Evolutionary conservation across 2,797 vertebrate genomes (phyloP).

Genomic region (Scleropages formosus): DNA sequence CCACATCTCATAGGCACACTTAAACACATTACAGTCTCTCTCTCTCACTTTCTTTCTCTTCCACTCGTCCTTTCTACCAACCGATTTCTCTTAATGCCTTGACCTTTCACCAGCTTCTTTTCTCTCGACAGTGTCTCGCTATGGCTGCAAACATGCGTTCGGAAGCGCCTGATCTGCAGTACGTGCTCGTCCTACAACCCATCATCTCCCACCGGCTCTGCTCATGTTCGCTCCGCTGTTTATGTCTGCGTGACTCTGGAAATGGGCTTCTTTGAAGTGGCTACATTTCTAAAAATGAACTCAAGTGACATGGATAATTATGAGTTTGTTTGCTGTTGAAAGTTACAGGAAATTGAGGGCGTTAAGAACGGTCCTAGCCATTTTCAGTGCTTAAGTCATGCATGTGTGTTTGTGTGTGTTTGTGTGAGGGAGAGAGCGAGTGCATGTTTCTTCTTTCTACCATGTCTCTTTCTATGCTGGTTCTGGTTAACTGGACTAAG

Average conservation of each 20-base stretch:
- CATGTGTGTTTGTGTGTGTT: slow-evolving; percentile 15
- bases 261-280: slow-evolving; percentile 45
- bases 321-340: slow-evolving; percentile 36
- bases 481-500: neutral
- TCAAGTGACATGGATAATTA: slow-evolving; percentile 47
- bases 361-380: neutral
- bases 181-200: neutral
- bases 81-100: neutral
- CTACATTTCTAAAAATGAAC: slow-evolving; percentile 38
- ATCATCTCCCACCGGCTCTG: slow-evolving; percentile 1
- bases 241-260: slow-evolving; percentile 19
- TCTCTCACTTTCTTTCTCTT: slow-evolving; percentile 4
- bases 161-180: slow-evolving; percentile 34
- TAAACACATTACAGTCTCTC: neutral
- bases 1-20: neutral
- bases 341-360: slow-evolving; percentile 13
- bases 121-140: neutral
- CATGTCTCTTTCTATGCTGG: neutral
- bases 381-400: neutral
- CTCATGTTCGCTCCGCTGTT: slow-evolving; percentile 2
- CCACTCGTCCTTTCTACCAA: no score
- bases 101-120: neutral
- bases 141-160: slow-evolving; percentile 44
- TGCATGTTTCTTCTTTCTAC: neutral
- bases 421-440: neutral